Percentiles rank a stretch among this genome's conserved stretches.
Conservation (phyloP, 1,140 invertebrate species). For the Scylla paramamosain region DNA sequence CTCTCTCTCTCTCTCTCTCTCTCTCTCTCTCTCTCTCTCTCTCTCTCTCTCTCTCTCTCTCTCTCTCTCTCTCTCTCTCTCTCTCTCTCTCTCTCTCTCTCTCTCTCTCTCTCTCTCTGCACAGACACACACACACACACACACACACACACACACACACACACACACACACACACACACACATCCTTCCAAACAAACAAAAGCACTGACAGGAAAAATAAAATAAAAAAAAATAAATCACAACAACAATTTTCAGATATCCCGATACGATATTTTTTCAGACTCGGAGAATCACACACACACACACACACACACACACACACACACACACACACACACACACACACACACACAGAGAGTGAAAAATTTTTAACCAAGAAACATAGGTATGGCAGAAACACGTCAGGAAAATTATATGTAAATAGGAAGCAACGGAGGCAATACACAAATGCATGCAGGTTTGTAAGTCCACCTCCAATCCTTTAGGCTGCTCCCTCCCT, state of each 20-base stretch:
- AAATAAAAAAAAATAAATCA: no score
- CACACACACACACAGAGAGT: background rate
- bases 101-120: no score
- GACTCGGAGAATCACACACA: background rate
- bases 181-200: background rate
- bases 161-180: conserved; percentile 46
- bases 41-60: background rate
- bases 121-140: conserved; percentile 18
- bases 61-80: background rate
- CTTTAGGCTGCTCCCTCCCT: no score
- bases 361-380: background rate
- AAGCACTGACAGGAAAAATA: background rate
- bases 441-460: background rate
- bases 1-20: background rate
- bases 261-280: background rate
- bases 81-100: background rate
- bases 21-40: background rate
- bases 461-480: no score
- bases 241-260: no score
- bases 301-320: no score
- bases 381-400: background rate
- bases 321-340: background rate
- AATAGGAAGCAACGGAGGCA: background rate
- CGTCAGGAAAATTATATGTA: background rate
- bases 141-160: conserved; percentile 23